A percentile compares a stretch with the other conserved stretches of the same genome.
phyloP scores from a whole-genome alignment of 2,797 vertebrate species.

The Acanthurus tractus region DNA sequence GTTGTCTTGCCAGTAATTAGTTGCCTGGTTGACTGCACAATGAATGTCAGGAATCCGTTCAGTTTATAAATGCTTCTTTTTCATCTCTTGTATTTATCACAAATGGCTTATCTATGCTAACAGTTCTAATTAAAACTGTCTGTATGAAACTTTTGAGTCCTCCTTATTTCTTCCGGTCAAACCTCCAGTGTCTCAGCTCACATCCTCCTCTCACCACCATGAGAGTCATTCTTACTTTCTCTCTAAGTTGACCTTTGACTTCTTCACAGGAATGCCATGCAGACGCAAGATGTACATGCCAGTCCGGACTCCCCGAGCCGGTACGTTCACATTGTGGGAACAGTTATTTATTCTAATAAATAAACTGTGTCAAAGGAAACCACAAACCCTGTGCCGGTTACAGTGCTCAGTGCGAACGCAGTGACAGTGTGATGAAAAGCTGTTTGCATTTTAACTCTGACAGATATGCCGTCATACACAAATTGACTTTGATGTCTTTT shows the following conservation, averaged over 20 bases:
- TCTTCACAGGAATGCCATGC: constrained; percentile 64
- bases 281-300: constrained; percentile 58
- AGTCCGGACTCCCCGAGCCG: constrained; percentile 63
- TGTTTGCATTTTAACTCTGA: neutral
- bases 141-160: neutral
- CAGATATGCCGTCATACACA: neutral
- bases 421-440: neutral
- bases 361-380: constrained; percentile 8
- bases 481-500: constrained; percentile 20
- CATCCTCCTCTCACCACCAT: constrained; percentile 40
- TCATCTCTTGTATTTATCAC: neutral
- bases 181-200: neutral
- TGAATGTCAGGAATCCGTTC: neutral
- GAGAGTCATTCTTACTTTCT: constrained; percentile 12
- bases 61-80: neutral
- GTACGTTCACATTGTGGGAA: constrained; percentile 58
- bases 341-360: constrained; percentile 6
- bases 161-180: neutral
- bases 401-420: neutral
- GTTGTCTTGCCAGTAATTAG: neutral
- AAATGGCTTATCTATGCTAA: neutral
- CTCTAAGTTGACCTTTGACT: constrained; percentile 60
- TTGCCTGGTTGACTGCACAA: neutral
- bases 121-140: neutral
- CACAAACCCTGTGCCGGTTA: neutral